Conservation (phyloP, 2,888 invertebrate genomes). For the Chamaedrilus cognettii region DNA sequence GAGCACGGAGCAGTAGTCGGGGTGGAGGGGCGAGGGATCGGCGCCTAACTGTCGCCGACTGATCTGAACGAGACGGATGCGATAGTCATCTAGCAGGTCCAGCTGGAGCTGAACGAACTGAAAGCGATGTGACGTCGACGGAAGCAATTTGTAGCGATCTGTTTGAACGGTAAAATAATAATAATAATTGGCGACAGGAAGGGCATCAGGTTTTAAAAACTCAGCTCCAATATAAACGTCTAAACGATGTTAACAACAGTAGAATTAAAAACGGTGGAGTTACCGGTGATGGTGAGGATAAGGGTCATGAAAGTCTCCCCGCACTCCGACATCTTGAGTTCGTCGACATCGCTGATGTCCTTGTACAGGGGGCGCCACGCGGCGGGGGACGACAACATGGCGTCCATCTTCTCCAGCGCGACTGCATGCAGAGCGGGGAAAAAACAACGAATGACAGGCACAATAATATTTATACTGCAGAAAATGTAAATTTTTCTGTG, state of each 20-base stretch:
- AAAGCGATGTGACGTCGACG: conserved; percentile 67
- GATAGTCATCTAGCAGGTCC: conserved; percentile 87
- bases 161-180: conserved; percentile 19
- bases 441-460: too few relatives aligned
- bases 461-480: too few relatives aligned
- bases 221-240: too few relatives aligned
- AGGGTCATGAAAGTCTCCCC: conserved; percentile 86
- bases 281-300: conserved; percentile 78
- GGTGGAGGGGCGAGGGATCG: conserved; percentile 62
- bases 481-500: too few relatives aligned
- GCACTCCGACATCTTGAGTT: conserved; percentile 75
- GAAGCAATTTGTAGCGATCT: conserved; percentile 79
- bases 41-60: conserved; percentile 52
- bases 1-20: conserved; percentile 69
- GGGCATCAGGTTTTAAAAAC: too few relatives aligned
- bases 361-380: conserved; percentile 67
- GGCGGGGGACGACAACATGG: conserved; percentile 71
- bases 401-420: conserved; percentile 88
- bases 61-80: conserved; percentile 82
- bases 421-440: too few relatives aligned
- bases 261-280: background rate
- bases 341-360: conserved; percentile 58
- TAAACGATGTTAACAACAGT: background rate
- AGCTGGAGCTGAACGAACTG: conserved; percentile 88
- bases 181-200: conserved; percentile 5